These are phyloP conservation scores for Ostrea edulis DNA, from an alignment of 1,140 invertebrate genomes.

Conservation along the genomic window DNA sequence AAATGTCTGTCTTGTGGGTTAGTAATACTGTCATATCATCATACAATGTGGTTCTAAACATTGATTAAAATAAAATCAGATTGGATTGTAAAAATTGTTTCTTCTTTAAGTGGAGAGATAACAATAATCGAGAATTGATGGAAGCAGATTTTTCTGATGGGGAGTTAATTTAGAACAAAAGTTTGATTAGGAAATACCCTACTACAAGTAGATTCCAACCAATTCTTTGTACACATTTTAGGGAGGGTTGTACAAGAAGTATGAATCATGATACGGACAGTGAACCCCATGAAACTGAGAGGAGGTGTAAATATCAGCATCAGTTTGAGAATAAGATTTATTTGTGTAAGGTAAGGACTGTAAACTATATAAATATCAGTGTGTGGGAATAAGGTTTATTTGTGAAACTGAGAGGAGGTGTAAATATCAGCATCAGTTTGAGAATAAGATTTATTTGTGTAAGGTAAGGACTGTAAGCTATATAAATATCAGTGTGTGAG, in stretches of 20 bases:
- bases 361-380: too few relatives aligned
- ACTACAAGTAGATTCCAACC: neutral
- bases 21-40: slow-evolving; percentile 46
- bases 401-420: neutral
- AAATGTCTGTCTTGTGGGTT: slow-evolving; percentile 87
- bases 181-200: neutral
- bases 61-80: too few relatives aligned
- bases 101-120: too few relatives aligned
- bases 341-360: slow-evolving; percentile 83
- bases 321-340: slow-evolving; percentile 90
- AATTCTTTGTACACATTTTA: slow-evolving; percentile 48
- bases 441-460: too few relatives aligned
- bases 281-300: slow-evolving; percentile 81
- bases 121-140: neutral
- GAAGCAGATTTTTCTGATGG: neutral
- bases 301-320: slow-evolving; percentile 86
- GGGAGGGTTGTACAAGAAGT: slow-evolving; percentile 83
- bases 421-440: too few relatives aligned
- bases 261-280: slow-evolving; percentile 89
- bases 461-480: too few relatives aligned
- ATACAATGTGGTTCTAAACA: neutral
- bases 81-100: too few relatives aligned
- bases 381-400: too few relatives aligned
- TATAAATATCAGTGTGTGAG: too few relatives aligned
- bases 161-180: too few relatives aligned